Percentiles rank a stretch among this genome's conserved stretches.
Conservation (phyloP, 2,797 vertebrate genomes). For the Ceryle rudis region DNA sequence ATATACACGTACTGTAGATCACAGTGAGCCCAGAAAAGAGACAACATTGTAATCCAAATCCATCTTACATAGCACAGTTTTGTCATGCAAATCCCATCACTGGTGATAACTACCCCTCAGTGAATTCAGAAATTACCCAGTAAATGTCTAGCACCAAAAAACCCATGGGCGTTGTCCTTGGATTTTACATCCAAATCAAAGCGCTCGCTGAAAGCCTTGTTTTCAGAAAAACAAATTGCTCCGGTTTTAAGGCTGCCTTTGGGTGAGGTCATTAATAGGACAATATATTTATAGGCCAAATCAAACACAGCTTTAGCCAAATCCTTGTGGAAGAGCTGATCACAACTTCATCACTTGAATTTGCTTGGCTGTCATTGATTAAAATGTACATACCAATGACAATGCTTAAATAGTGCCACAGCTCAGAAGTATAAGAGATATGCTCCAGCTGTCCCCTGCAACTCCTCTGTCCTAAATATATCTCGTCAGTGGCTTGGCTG, state of each 20-base stretch:
- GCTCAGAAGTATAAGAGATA: neutral
- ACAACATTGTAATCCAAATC: conserved; percentile 55
- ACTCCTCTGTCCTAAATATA: conserved; percentile 41
- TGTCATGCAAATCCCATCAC: neutral
- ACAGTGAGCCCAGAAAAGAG: conserved; percentile 30
- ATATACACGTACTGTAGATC: conserved; percentile 50
- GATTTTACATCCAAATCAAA: conserved; percentile 45
- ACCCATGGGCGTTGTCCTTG: neutral
- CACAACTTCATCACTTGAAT: neutral
- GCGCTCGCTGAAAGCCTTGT: neutral
- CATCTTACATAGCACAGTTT: neutral
- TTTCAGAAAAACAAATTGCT: conserved; percentile 32
- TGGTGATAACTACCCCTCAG: neutral
- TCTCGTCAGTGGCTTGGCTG: conserved; percentile 16
- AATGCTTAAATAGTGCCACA: neutral
- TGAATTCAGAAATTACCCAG: neutral
- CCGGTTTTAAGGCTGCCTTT: conserved; percentile 7
- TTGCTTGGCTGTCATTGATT: conserved; percentile 18
- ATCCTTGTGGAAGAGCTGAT: neutral
- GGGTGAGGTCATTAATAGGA: neutral
- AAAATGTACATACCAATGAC: neutral
- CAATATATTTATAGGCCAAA: conserved; percentile 31
- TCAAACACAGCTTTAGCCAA: neutral
- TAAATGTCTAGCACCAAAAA: neutral
- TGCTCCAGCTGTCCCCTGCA: neutral